These are phyloP conservation scores for Montifringilla adamsi DNA, from an alignment of 2,113 vertebrate genomes.

Conservation along the genomic window DNA sequence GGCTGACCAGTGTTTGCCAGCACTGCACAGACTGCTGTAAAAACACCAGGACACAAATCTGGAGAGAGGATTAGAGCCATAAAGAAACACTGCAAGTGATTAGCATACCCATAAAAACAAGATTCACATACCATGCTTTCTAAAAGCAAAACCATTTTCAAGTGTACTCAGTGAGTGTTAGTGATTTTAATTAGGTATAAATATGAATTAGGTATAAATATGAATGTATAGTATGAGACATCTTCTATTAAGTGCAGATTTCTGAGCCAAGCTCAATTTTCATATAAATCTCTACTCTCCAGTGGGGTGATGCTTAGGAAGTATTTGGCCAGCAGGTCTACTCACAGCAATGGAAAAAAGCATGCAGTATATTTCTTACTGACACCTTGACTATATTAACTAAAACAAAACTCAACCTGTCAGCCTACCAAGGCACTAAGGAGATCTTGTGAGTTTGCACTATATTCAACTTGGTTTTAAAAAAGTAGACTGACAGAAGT, in stretches of 20 bases:
- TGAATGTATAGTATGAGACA: neutral
- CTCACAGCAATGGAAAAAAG: constrained; percentile 6
- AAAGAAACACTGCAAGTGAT: neutral
- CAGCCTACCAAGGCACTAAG: neutral
- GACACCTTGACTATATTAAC: neutral
- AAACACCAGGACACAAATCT: neutral
- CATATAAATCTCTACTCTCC: neutral
- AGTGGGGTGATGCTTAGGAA: neutral
- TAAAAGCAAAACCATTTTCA: constrained; percentile 38
- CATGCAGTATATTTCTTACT: neutral
- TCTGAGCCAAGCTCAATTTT: neutral
- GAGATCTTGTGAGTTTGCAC: neutral
- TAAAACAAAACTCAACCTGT: neutral
- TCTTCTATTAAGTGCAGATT: neutral
- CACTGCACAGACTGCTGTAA: neutral
- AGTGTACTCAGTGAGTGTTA: constrained; percentile 41
- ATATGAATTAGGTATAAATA: constrained; percentile 13
- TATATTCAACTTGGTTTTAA: neutral
- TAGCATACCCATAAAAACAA: neutral
- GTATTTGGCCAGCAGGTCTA: neutral
- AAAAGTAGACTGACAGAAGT: neutral
- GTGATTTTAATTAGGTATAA: constrained; percentile 44
- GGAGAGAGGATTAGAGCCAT: neutral
- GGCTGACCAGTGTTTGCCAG: neutral
- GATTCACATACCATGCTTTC: neutral